Base-by-base conservation (phyloP, 2,797 vertebrate genomes). In the Cirrhinus mrigala region DNA sequence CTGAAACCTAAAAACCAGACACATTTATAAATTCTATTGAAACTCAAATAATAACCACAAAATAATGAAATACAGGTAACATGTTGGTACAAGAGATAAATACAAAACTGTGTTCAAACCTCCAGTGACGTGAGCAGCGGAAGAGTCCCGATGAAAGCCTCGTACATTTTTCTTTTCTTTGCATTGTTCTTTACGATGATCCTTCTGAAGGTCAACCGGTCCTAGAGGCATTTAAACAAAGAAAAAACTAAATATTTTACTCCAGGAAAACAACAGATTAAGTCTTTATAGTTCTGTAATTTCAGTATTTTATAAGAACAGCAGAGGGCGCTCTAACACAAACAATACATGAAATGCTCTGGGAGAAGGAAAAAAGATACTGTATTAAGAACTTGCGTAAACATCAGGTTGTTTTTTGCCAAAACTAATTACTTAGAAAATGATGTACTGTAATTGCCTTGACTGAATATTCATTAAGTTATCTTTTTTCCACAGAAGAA, bases 141-240 rank as follows among this genome's bases (percentile, higher is more conserved):
- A 90, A 99, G 93, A 11, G 98, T 98, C 93, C 98, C 97, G 85
- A 99, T 99, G 93, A 99, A 99, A 81, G 96, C 97, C 94, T 99
- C 98, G 88, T 99, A 99, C 96, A 98, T 94, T 96, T 92, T 97
- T 92, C 97, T 97, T 93, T 99, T 99, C 96, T 97, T 98, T 90
- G 98, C 98, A 90, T 99, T 99, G 92, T 99, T 99, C 95, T 99
- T 99, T 81, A 99, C 96, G 94, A 99, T 99, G 92, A 99, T 99
- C 94, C 98, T 98, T 94, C 98, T 96, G 94, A 99, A 99, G 0
- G 98, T 99, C 92, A 97, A 94, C 93, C 98, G 97, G 93, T 99
- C 98, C 98, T 99, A 52, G 12, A 89, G 52, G 69, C 22, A 69
- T 68, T 52, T n/a, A 87, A 64, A 79, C 4, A 77, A 58, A 69